phyloP scores from a whole-genome alignment of 2,888 invertebrate species.

The Adela reaumurella region DNA sequence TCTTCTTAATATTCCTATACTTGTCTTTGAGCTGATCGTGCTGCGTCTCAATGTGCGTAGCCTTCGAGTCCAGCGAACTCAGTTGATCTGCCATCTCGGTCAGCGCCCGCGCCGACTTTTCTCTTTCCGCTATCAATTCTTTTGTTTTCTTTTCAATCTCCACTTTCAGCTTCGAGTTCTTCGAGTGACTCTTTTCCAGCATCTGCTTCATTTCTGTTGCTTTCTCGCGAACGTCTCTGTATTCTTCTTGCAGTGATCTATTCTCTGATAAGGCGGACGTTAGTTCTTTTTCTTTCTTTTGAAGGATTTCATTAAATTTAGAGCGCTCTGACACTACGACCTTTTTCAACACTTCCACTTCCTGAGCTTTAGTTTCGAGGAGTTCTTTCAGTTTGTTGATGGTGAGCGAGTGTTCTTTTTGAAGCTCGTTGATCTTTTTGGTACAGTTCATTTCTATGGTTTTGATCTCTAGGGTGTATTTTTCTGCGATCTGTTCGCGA shows the following conservation, averaged over 20 bases:
- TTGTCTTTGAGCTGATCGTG: slow-evolving; percentile 52
- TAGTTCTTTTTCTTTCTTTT: slow-evolving; percentile 49
- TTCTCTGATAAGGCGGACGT: slow-evolving; percentile 43
- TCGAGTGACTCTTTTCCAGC: slow-evolving; percentile 30
- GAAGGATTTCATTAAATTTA: slow-evolving; percentile 47
- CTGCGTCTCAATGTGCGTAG: slow-evolving; percentile 42
- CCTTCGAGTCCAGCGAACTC: slow-evolving; percentile 38
- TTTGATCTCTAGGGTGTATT: slow-evolving; percentile 61
- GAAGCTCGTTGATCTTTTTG: slow-evolving; percentile 44
- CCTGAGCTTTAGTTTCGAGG: slow-evolving; percentile 49
- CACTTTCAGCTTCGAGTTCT: slow-evolving; percentile 17
- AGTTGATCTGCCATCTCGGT: slow-evolving; percentile 38
- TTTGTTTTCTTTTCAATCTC: slow-evolving; percentile 22
- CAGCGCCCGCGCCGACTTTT: slow-evolving; percentile 30
- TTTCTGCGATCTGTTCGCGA: slow-evolving; percentile 64
- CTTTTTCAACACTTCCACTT: slow-evolving; percentile 48
- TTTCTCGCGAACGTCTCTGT: slow-evolving; percentile 32
- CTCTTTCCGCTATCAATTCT: slow-evolving; percentile 16
- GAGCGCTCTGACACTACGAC: slow-evolving; percentile 48
- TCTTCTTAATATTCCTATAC: slow-evolving; percentile 61
- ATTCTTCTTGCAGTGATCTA: slow-evolving; percentile 31
- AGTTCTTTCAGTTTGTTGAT: slow-evolving; percentile 44
- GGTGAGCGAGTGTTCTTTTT: slow-evolving; percentile 42
- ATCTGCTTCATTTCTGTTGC: slow-evolving; percentile 33
- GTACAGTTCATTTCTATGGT: slow-evolving; percentile 53